Base-by-base conservation (phyloP, 64 coral and sea anemone genomes). In the Actinia tenebrosa region DNA sequence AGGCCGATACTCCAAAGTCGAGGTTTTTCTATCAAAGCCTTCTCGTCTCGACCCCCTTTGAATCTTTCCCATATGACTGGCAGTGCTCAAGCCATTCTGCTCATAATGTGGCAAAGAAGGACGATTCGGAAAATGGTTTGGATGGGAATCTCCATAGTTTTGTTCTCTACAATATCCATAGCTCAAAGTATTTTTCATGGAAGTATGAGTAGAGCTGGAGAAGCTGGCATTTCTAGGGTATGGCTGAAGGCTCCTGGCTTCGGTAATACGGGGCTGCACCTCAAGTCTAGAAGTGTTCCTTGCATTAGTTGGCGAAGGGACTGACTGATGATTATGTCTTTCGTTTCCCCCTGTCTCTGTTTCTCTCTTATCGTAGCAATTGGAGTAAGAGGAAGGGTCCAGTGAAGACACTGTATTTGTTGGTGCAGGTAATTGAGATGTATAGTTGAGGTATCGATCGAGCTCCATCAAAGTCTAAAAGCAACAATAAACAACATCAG, bases 401-500 rank as follows among this genome's bases (percentile, higher is more conserved):
- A 4, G 44, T 5, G 18, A 9, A 53, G 44, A 22, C 16, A 45
- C 22, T 50, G 79, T 50, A 14, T 52, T 53, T 5, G 46, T 8
- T 53, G 79, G 43, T 7, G 50, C 45, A 3, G 79, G 17, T 17
- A 45, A 50, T 2, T 45, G 50, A 16, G 79, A 53, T 2, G 79
- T 19, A 16, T 81, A 81, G 79, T 81, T 81, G 16, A 81, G 50
- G 50, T 81, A 81, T 50, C 79, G 79, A 50, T 81, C 79, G 16
- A 81, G 79, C 23, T 81, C 79, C 11, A 1, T 53, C 50, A 81
- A 22, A 20, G 79, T 81, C 79, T 81, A n/a, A 3, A 81, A 47
- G 42, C 13, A 30, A 15, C 63, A 66, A 64, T 64, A 64, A 1
- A 66, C 19, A 66, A 10, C 19, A 66, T 66, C 13, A 55, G 53